Evolutionary conservation across 2,797 vertebrate species (phyloP).

Genomic region (Argyrosomus regius): DNA sequence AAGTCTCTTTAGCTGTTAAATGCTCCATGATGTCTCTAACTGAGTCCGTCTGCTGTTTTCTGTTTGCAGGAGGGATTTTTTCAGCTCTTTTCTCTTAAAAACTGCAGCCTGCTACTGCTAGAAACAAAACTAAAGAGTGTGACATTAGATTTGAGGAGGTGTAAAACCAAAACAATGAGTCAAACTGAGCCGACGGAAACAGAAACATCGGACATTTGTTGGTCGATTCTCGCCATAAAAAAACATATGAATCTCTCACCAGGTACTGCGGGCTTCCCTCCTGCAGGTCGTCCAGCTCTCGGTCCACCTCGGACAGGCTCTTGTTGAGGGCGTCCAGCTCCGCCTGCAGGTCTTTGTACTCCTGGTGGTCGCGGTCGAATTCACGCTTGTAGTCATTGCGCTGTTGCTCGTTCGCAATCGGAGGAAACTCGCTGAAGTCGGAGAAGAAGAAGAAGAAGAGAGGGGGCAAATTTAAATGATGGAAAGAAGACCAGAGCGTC

Average conservation of each 20-base stretch:
- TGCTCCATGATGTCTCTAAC: background rate
- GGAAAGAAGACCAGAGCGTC: background rate
- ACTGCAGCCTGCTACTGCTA: background rate
- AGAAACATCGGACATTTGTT: background rate
- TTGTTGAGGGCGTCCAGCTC: constrained; percentile 88
- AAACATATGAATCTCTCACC: constrained; percentile 70
- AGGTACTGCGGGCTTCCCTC: constrained; percentile 88
- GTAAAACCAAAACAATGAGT: background rate
- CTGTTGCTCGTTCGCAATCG: constrained; percentile 79
- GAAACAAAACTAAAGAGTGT: background rate
- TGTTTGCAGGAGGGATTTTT: too few species aligned
- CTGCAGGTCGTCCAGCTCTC: constrained; percentile 85
- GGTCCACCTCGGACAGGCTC: constrained; percentile 84
- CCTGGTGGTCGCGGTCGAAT: constrained; percentile 88
- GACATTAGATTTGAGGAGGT: background rate
- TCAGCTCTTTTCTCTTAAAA: too few species aligned
- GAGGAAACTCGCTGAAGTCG: constrained; percentile 84
- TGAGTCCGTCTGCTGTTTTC: background rate
- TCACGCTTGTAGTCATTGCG: constrained; percentile 85
- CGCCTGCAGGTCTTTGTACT: constrained; percentile 88
- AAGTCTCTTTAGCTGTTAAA: background rate
- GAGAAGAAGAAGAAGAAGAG: background rate
- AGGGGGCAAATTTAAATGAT: background rate
- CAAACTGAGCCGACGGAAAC: background rate
- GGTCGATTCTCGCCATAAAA: background rate